A percentile compares a stretch with the other conserved stretches of the same genome.
Evolutionary conservation across 2,113 vertebrate species (phyloP).

Genomic region (Chaetodon auriga): DNA sequence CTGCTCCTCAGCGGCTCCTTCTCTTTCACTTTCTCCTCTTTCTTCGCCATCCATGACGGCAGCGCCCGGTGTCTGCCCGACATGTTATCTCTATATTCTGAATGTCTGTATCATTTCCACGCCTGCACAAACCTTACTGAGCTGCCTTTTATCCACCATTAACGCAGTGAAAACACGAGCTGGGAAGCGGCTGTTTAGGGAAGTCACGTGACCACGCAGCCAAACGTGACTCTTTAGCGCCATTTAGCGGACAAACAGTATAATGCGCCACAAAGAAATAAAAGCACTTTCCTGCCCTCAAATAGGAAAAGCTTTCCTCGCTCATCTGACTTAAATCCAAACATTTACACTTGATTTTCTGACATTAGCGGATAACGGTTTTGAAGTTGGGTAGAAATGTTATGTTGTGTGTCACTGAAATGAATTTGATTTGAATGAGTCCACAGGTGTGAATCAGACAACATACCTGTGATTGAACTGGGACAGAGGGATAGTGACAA

Average conservation of each 20-base stretch:
- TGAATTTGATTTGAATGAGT: background rate
- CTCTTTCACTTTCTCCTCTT: constrained; percentile 14
- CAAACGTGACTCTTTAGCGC: background rate
- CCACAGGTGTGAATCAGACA: background rate
- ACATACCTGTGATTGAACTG: background rate
- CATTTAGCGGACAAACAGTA: constrained; percentile 16
- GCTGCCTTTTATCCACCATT: fast-evolving
- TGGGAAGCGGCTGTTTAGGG: fast-evolving
- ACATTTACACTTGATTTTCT: background rate
- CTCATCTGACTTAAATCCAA: too few species aligned
- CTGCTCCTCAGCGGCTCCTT: constrained; percentile 46
- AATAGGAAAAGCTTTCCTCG: background rate
- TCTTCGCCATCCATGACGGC: constrained; percentile 80
- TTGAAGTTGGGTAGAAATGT: background rate
- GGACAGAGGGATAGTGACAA: background rate
- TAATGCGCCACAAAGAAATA: background rate
- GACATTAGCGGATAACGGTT: background rate
- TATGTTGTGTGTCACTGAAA: background rate
- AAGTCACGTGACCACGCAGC: constrained; percentile 18
- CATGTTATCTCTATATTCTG: constrained; percentile 41
- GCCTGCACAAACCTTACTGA: fast-evolving
- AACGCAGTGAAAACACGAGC: fast-evolving
- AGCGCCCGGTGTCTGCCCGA: constrained; percentile 64
- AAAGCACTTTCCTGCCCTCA: too few species aligned
- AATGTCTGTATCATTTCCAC: fast-evolving